These are phyloP conservation scores for Heliconius aoede DNA, from an alignment of 2,888 invertebrate genomes.

Conservation along the genomic window DNA sequence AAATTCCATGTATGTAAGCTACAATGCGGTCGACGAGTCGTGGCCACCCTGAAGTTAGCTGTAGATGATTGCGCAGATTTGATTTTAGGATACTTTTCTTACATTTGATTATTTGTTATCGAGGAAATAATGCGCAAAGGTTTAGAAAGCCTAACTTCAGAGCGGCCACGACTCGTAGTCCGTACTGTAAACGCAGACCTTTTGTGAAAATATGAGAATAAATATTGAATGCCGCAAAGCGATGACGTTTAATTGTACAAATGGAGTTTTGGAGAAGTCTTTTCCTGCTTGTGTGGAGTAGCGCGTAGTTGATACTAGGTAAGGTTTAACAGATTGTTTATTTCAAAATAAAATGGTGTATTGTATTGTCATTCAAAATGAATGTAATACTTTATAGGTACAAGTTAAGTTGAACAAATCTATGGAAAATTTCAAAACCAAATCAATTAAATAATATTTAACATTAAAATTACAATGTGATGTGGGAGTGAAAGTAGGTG, in stretches of 20 bases:
- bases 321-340: background rate
- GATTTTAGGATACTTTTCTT: no score
- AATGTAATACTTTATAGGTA: background rate
- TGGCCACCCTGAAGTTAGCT: background rate
- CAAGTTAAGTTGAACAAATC: no score
- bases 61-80: no score
- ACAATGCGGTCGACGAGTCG: background rate
- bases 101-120: background rate
- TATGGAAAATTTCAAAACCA: no score
- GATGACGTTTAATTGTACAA: conserved; percentile 35
- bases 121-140: background rate
- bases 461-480: no score
- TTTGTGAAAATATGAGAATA: conserved; percentile 33
- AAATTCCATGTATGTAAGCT: conserved; percentile 36
- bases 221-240: conserved; percentile 20
- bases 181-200: conserved; percentile 22
- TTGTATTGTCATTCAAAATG: background rate
- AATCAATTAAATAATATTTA: no score
- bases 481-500: no score
- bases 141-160: background rate
- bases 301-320: background rate
- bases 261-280: conserved; percentile 14
- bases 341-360: background rate
- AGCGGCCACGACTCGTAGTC: background rate
- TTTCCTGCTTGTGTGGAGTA: conserved; percentile 6